A percentile compares a stretch with the other conserved stretches of the same genome.
phyloP scores from a whole-genome alignment of 2,888 invertebrate species.

The Melanargia galathea region DNA sequence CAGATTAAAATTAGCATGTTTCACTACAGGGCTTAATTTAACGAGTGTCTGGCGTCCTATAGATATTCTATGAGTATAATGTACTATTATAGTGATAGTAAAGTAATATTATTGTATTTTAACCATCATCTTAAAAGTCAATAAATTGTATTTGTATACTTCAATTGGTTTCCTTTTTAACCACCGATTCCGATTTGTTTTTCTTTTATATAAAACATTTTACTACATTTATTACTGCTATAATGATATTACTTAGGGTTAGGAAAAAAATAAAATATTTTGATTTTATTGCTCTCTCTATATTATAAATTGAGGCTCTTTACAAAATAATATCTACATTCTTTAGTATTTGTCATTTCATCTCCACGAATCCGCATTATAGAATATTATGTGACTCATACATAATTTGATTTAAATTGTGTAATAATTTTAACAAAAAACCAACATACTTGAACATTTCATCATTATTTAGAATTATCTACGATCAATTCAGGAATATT shows the following conservation, averaged over 20 bases:
- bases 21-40: neutral
- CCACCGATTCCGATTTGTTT: no score
- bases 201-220: no score
- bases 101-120: constrained; percentile 2
- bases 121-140: constrained; percentile 1
- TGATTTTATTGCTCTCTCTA: constrained; percentile 2
- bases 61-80: neutral
- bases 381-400: neutral
- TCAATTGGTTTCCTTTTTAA: neutral
- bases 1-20: constrained; percentile 9
- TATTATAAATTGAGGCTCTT: neutral
- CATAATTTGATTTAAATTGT: neutral
- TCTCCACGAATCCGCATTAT: neutral
- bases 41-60: neutral
- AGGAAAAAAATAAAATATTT: neutral
- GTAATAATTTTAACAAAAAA: neutral
- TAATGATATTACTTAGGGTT: neutral
- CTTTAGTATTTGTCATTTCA: neutral
- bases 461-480: no score
- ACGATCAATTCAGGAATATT: neutral
- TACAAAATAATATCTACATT: neutral
- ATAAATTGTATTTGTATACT: constrained; percentile 4
- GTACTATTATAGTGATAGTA: neutral
- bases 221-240: no score
- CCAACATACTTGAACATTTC: neutral